Conservation (phyloP, 2,888 invertebrate genomes). For the Andrena minutula region DNA sequence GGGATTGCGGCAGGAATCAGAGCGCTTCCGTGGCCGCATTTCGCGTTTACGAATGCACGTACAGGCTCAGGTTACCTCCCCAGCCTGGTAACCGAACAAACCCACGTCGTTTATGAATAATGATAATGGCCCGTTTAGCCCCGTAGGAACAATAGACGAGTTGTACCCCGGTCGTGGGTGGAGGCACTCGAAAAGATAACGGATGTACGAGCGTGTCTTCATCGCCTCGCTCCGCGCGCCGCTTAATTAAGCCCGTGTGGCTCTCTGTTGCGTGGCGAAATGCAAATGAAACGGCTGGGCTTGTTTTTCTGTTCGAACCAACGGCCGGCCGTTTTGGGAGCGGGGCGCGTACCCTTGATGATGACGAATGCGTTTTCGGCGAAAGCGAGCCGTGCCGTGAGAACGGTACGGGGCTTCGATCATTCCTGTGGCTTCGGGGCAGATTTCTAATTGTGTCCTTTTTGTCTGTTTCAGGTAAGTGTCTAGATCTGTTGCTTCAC, state of each 20-base stretch:
- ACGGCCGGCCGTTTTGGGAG: not conserved
- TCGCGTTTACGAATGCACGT: slow-evolving; percentile 48
- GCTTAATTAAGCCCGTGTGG: slow-evolving; percentile 54
- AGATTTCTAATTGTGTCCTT: not conserved
- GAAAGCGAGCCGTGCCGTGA: not conserved
- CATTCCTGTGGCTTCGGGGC: not conserved
- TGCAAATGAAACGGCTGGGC: slow-evolving; percentile 22
- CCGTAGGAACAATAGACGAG: slow-evolving; percentile 80
- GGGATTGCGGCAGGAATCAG: slow-evolving; percentile 53
- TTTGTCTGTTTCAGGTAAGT: slow-evolving; percentile 54
- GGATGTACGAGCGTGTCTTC: slow-evolving; percentile 68
- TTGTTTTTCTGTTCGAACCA: slow-evolving; percentile 30
- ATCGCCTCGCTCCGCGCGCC: slow-evolving; percentile 46
- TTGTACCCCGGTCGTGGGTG: slow-evolving; percentile 76
- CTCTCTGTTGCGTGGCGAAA: slow-evolving; percentile 13
- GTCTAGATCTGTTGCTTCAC: not conserved
- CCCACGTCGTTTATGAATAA: slow-evolving; percentile 78
- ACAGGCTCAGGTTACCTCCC: slow-evolving; percentile 33
- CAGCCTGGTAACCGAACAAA: slow-evolving; percentile 56
- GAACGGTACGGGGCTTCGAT: not conserved
- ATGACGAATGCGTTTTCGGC: slow-evolving; percentile 40
- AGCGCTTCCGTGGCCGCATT: slow-evolving; percentile 46
- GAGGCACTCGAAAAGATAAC: slow-evolving; percentile 72
- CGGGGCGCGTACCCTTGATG: slow-evolving; percentile 8
- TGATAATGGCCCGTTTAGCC: slow-evolving; percentile 79